These are phyloP conservation scores for Sesamia inferens DNA, from an alignment of 2,888 invertebrate species.

Conservation along the genomic window DNA sequence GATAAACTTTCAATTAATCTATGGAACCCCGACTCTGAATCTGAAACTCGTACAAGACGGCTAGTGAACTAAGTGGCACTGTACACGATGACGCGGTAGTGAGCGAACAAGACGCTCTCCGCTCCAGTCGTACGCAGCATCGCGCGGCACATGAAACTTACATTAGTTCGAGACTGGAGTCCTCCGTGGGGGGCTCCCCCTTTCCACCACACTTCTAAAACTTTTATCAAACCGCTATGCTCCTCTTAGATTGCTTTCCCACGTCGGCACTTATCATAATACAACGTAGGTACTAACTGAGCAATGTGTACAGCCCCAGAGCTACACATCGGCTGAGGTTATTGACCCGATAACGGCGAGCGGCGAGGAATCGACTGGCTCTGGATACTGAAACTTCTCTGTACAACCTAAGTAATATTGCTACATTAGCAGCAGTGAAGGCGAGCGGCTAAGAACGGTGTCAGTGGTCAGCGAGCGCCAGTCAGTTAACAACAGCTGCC, in stretches of 20 bases:
- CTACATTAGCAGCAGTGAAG: constrained; percentile 32
- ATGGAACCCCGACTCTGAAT: constrained; percentile 4
- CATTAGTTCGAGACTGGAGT: constrained; percentile 45
- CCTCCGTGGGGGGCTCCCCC: constrained; percentile 29
- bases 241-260: constrained; percentile 21
- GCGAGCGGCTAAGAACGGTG: constrained; percentile 29
- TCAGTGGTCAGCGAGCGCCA: background rate
- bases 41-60: constrained; percentile 12
- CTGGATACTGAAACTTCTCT: constrained; percentile 50
- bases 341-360: constrained; percentile 54
- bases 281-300: constrained; percentile 2
- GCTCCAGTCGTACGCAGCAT: background rate
- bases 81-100: constrained; percentile 21
- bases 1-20: background rate
- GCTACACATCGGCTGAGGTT: constrained; percentile 38
- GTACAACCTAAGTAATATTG: constrained; percentile 30
- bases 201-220: constrained; percentile 16
- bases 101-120: constrained; percentile 1
- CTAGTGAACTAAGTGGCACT: constrained; percentile 16
- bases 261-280: constrained; percentile 5
- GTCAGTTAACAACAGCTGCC: too few species aligned
- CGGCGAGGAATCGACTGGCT: constrained; percentile 44
- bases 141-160: constrained; percentile 47
- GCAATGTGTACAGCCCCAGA: constrained; percentile 24
- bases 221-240: constrained; percentile 5